phyloP scores from a whole-genome alignment of 2,888 invertebrate species.

The Dione vanillae region DNA sequence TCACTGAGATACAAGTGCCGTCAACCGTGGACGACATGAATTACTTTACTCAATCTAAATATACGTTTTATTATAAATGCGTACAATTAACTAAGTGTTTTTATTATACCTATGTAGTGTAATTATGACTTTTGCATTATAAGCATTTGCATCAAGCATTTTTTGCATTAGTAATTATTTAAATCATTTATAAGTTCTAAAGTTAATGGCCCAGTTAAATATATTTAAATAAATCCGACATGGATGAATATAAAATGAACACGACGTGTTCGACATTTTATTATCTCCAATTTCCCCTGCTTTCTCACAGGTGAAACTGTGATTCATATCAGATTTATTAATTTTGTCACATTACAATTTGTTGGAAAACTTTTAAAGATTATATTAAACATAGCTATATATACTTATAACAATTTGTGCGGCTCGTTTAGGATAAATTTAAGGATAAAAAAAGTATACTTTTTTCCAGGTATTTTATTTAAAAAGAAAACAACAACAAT shows the following conservation, averaged over 20 bases:
- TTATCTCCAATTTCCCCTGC: conserved; percentile 55
- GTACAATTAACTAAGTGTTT: conserved; percentile 16
- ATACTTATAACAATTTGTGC: too few species aligned
- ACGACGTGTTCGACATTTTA: conserved; percentile 7
- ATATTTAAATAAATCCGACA: background rate
- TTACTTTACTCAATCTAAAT: conserved; percentile 47
- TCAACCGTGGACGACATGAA: conserved; percentile 48
- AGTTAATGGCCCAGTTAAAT: background rate
- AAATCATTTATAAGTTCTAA: background rate
- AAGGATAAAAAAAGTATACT: background rate
- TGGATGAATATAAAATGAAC: conserved; percentile 14
- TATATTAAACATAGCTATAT: too few species aligned
- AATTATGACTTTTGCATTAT: background rate
- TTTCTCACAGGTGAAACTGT: conserved; percentile 72
- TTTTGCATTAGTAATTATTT: background rate
- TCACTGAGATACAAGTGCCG: conserved; percentile 58
- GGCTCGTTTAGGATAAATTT: too few species aligned
- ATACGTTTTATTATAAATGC: background rate
- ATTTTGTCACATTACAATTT: too few species aligned
- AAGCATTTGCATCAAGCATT: too few species aligned
- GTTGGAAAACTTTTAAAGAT: too few species aligned
- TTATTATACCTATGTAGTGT: background rate
- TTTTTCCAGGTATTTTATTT: conserved; percentile 44
- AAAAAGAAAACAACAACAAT: conserved; percentile 62
- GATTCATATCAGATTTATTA: conserved; percentile 61